Evolutionary conservation across 2,888 invertebrate species (phyloP).

Genomic region (Cheilosia pagana): DNA sequence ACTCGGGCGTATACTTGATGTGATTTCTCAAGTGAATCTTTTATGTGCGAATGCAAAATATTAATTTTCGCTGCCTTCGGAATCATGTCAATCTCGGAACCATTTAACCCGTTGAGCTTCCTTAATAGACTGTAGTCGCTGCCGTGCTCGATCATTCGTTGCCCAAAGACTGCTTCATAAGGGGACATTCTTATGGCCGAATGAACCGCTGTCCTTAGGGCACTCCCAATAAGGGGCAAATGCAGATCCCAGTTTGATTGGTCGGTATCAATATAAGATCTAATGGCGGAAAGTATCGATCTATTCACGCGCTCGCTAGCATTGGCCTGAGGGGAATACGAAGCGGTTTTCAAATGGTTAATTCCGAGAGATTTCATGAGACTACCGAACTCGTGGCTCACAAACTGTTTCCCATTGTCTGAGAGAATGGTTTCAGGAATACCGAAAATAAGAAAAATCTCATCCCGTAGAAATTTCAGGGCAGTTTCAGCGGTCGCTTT

Average conservation of each 20-base stretch:
- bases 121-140: background rate
- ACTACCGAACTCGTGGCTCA: background rate
- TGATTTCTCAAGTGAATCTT: background rate
- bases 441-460: background rate
- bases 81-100: background rate
- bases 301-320: too few species aligned
- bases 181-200: background rate
- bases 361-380: background rate
- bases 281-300: too few species aligned
- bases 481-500: background rate
- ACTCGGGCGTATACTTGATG: background rate
- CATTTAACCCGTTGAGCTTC: too few species aligned
- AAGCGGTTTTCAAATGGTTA: background rate
- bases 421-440: background rate
- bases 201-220: background rate
- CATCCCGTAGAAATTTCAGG: background rate
- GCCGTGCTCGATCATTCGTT: background rate
- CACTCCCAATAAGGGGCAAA: background rate
- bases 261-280: too few species aligned
- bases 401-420: too few species aligned
- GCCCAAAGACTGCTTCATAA: background rate
- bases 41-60: background rate
- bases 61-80: background rate
- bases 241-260: background rate
- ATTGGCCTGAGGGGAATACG: too few species aligned